Evolutionary conservation across 2,888 invertebrate species (phyloP).

Genomic region (Sepioteuthis lessoniana): DNA sequence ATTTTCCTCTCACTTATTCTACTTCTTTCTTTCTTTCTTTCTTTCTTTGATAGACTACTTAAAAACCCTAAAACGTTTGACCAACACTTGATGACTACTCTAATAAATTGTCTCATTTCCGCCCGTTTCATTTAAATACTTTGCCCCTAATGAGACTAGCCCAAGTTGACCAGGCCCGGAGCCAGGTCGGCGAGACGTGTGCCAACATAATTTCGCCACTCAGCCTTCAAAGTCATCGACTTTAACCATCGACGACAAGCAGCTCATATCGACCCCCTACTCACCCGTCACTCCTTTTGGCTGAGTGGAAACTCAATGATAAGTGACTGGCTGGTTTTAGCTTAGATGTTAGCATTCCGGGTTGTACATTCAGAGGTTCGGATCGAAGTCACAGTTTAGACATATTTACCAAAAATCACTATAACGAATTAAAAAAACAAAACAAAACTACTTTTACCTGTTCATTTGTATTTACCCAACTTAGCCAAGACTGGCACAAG

Average conservation of each 20-base stretch:
- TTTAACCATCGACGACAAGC: not conserved
- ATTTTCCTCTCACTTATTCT: not conserved
- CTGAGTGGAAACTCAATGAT: not conserved
- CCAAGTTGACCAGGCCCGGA: not conserved
- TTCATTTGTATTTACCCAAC: too few relatives aligned
- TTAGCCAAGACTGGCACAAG: too few relatives aligned
- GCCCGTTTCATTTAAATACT: slow-evolving; percentile 18
- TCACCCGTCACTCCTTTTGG: not conserved
- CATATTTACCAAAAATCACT: too few relatives aligned
- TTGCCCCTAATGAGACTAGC: not conserved
- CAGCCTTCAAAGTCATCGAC: not conserved
- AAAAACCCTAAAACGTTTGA: not conserved
- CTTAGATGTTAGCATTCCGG: not conserved
- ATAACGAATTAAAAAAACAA: too few relatives aligned
- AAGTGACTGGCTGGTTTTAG: not conserved
- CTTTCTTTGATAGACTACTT: not conserved
- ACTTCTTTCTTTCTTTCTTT: not conserved
- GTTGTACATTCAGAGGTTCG: not conserved
- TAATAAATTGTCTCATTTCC: slow-evolving; percentile 20
- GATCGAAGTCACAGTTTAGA: not conserved
- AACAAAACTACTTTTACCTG: too few relatives aligned
- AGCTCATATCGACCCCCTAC: not conserved
- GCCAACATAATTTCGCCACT: not conserved
- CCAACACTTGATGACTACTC: slow-evolving; percentile 15
- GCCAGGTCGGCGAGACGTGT: slow-evolving; percentile 33